A percentile compares a stretch with the other conserved stretches of the same genome.
Evolutionary conservation across 1,140 invertebrate genomes (phyloP).

Genomic region (Neelides sp.): DNA sequence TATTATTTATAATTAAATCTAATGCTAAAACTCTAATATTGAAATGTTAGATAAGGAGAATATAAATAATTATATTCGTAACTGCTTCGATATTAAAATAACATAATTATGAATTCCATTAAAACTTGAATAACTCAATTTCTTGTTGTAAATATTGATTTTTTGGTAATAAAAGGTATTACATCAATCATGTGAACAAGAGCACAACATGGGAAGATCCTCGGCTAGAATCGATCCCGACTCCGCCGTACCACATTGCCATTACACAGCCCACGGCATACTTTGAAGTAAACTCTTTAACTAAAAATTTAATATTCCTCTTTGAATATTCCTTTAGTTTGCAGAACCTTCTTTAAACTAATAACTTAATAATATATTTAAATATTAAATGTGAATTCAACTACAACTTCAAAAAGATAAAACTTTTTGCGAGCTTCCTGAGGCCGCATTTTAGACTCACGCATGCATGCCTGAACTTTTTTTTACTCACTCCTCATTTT

Average conservation of each 20-base stretch:
- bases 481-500: too few species aligned
- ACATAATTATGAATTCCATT: too few species aligned
- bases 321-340: not conserved
- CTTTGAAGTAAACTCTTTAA: slow-evolving; percentile 27
- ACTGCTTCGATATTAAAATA: too few species aligned
- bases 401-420: not conserved
- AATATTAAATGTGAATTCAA: not conserved
- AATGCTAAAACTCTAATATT: too few species aligned
- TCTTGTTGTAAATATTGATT: slow-evolving; percentile 10
- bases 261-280: slow-evolving; percentile 28
- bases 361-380: not conserved
- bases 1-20: too few species aligned
- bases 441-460: not conserved
- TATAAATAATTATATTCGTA: too few species aligned
- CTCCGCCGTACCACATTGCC: slow-evolving; percentile 30
- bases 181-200: slow-evolving; percentile 58
- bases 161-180: slow-evolving; percentile 48
- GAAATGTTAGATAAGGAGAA: too few species aligned
- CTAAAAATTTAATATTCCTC: slow-evolving; percentile 6
- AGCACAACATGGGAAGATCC: slow-evolving; percentile 50
- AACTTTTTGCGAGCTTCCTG: not conserved
- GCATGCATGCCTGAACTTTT: too few species aligned
- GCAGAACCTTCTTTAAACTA: not conserved
- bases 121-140: slow-evolving; percentile 12
- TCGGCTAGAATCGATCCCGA: slow-evolving; percentile 19